Conservation (phyloP, 2,888 invertebrate species). For the Adela reaumurella region DNA sequence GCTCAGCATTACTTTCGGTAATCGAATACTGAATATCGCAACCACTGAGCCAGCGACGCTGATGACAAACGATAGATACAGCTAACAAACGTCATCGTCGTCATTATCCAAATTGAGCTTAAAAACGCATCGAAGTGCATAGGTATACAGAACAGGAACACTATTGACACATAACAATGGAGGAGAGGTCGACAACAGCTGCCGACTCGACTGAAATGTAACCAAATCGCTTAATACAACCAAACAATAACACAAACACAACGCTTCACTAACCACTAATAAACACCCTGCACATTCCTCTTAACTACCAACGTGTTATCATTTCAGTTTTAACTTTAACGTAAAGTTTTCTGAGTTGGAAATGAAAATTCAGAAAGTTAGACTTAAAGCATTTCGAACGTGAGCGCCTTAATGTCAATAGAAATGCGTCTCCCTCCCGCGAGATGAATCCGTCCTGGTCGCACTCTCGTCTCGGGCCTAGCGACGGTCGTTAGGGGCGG, state of each 20-base stretch:
- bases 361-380: constrained; percentile 8
- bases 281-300: constrained; percentile 12
- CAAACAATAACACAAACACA: constrained; percentile 49
- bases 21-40: too few relatives aligned
- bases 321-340: constrained; percentile 14
- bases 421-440: constrained; percentile 34
- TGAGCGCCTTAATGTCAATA: constrained; percentile 21
- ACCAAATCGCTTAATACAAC: constrained; percentile 55
- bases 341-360: accelerated
- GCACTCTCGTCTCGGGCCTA: constrained; percentile 45
- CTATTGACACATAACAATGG: neutral
- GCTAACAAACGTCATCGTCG: too few relatives aligned
- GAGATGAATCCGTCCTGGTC: constrained; percentile 25
- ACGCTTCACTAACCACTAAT: constrained; percentile 36
- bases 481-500: constrained; percentile 53
- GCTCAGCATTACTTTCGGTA: too few relatives aligned
- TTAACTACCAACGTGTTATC: constrained; percentile 6
- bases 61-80: too few relatives aligned
- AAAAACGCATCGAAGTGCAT: too few relatives aligned
- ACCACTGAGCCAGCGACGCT: too few relatives aligned
- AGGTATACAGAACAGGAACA: too few relatives aligned
- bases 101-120: too few relatives aligned
- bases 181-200: constrained; percentile 22
- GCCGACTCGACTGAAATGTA: constrained; percentile 51
- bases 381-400: constrained; percentile 15